These are phyloP conservation scores for Ophion ellenae DNA, from an alignment of 2,888 invertebrate genomes.

Conservation along the genomic window DNA sequence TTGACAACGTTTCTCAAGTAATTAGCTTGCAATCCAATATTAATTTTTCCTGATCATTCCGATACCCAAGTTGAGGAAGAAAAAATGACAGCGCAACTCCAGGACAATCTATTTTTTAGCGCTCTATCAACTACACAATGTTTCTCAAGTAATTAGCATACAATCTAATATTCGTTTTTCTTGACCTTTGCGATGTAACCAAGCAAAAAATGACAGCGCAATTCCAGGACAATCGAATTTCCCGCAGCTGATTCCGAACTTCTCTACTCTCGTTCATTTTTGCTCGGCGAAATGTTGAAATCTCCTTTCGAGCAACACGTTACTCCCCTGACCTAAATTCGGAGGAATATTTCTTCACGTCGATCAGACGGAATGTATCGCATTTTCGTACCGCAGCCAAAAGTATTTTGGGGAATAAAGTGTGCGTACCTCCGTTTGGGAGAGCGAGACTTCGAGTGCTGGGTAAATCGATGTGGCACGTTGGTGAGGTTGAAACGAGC, in stretches of 20 bases:
- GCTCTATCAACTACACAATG: too few species aligned
- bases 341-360: not conserved
- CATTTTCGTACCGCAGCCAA: not conserved
- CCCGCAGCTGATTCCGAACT: not conserved
- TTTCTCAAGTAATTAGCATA: too few species aligned
- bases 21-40: too few species aligned
- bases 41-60: too few species aligned
- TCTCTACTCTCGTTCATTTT: not conserved
- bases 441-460: constrained; percentile 33
- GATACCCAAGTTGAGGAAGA: too few species aligned
- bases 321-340: not conserved
- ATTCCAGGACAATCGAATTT: not conserved
- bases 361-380: not conserved
- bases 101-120: too few species aligned
- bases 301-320: not conserved
- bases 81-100: too few species aligned
- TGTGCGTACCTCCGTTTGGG: not conserved
- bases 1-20: too few species aligned
- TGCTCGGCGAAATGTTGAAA: not conserved
- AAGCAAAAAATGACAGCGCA: not conserved
- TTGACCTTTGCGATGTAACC: too few species aligned
- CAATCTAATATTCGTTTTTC: too few species aligned
- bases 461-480: constrained; percentile 48
- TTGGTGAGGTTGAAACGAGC: constrained; percentile 42
- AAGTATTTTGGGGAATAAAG: constrained; percentile 14